Base-by-base conservation (phyloP, 2,888 invertebrate species). In the Lutraria lutraria region DNA sequence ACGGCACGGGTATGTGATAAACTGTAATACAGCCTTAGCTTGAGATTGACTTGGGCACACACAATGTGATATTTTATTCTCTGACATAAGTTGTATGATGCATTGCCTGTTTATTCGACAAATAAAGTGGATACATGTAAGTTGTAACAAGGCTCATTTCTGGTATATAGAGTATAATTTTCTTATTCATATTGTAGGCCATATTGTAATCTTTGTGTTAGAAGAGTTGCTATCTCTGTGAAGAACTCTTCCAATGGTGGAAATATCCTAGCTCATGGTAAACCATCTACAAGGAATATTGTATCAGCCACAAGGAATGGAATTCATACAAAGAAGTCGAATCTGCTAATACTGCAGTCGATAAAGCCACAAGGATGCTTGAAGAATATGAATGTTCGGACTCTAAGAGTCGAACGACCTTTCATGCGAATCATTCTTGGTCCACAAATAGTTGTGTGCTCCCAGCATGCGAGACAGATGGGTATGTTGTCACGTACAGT, bases 121-220 rank as follows among this genome's bases (percentile, higher is more conserved):
- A 43, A 43, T 43, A 43, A 43, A 43, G 8, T 43, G 43, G 43
- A 4, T 43, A n/a, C n/a, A n/a, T n/a, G n/a, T n/a, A n/a, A n/a
- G n/a, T n/a, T n/a, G n/a, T n/a, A 43, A 43, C 8, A 43, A 43
- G 43, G 43, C 43, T 43, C 8, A 43, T 8, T n/a, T n/a, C n/a
- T n/a, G n/a, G n/a, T n/a, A n/a, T 43, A 43, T 43, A 43, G 43
- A 43, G 43, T 8, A 43, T 43, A 43, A 43, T 43, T n/a, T 2
- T 43, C 43, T 43, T 43, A 43, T 43, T 43, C 8, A 43, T 43
- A 43, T 43, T 43, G 43, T 43, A 91, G 91, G 79, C 81, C 88
- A 21, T 83, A 72, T 31, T 91, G 90, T 83, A 88, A 87, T 25
- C 25, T 87, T 8, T 90, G 88, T 76, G 68, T 80, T 8, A 90